Evolutionary conservation across 2,888 invertebrate species (phyloP).

Genomic region (Drosophila borealis): DNA sequence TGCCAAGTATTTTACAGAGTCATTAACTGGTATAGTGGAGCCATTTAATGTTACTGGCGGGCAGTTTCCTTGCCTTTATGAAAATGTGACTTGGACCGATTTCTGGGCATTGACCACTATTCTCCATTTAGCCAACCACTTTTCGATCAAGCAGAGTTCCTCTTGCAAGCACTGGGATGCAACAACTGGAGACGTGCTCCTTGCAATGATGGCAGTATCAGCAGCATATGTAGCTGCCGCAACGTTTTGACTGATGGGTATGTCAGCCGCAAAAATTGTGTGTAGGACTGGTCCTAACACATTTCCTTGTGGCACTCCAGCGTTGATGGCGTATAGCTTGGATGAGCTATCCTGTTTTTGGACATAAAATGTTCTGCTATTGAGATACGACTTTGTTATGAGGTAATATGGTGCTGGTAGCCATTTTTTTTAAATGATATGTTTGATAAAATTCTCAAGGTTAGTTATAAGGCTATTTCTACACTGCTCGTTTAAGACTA

Average conservation of each 20-base stretch:
- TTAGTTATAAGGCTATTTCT: no score
- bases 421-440: background rate
- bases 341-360: background rate
- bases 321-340: no score
- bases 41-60: background rate
- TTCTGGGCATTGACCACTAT: background rate
- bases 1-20: background rate
- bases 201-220: background rate
- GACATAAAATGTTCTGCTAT: no score
- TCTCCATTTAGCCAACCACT: background rate
- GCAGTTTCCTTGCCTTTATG: background rate
- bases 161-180: background rate
- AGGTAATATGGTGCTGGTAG: background rate
- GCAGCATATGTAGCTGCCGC: background rate
- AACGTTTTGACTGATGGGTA: background rate
- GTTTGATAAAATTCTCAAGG: no score
- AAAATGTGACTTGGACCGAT: no score
- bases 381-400: background rate
- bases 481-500: no score
- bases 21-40: background rate
- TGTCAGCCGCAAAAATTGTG: background rate
- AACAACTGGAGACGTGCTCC: background rate
- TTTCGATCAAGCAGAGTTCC: background rate
- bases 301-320: background rate
- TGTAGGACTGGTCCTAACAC: background rate